Conservation (phyloP, 2,113 vertebrate species). For the Muntiacus muntjak region DNA sequence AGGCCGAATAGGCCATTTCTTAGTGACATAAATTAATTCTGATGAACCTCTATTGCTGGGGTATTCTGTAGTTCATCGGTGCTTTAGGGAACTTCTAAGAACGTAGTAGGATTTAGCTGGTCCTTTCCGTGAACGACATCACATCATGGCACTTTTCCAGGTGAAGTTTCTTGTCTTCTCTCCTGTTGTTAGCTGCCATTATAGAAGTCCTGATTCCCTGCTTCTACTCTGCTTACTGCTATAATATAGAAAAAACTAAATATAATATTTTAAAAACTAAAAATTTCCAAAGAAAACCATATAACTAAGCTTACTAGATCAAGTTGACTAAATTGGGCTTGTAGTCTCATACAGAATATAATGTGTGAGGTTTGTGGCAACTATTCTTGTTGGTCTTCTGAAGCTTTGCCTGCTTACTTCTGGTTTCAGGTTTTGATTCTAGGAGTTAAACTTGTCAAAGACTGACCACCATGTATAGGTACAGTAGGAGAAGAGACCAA, state of each 20-base stretch:
- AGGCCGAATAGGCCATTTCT: background rate
- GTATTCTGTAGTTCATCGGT: background rate
- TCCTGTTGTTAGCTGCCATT: background rate
- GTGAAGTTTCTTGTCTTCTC: background rate
- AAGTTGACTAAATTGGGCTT: background rate
- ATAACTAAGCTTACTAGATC: background rate
- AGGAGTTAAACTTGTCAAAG: background rate
- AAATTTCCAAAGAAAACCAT: background rate
- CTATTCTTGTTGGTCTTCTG: background rate
- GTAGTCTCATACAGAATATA: background rate
- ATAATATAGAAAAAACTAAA: background rate
- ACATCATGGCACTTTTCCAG: background rate
- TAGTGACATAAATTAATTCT: background rate
- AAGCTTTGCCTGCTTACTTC: background rate
- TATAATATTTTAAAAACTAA: background rate
- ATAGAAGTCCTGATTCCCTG: background rate
- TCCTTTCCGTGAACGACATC: background rate
- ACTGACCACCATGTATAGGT: background rate
- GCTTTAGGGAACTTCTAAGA: background rate
- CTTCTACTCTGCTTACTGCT: slow-evolving; percentile 19
- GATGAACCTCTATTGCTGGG: background rate
- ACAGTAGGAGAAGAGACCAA: background rate
- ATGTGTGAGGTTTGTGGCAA: background rate
- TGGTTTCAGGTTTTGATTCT: background rate
- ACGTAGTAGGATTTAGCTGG: background rate